Conservation (phyloP, 1,140 invertebrate species). For the Diorhabda carinulata region DNA sequence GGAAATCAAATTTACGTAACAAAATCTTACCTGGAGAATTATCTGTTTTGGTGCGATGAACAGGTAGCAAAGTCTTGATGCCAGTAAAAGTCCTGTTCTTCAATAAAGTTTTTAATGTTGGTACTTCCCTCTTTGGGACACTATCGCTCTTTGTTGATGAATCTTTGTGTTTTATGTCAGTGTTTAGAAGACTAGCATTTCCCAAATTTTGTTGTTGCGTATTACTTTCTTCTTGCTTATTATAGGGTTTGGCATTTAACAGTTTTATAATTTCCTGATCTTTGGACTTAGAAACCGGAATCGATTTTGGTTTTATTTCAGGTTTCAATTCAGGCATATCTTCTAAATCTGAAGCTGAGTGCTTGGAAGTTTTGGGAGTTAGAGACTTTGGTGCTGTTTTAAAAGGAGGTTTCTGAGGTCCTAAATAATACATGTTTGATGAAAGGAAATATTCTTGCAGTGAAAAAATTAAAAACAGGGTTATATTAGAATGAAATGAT, state of each 20-base stretch:
- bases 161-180: conserved; percentile 42
- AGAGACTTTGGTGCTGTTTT: conserved; percentile 1
- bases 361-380: conserved; percentile 22
- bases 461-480: too few species aligned
- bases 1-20: neutral
- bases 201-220: conserved; percentile 34
- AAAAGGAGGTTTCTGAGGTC: conserved; percentile 10
- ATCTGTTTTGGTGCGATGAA: conserved; percentile 26
- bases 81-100: conserved; percentile 34
- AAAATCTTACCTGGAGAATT: conserved; percentile 1
- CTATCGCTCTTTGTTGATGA: conserved; percentile 37
- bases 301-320: neutral
- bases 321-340: conserved; percentile 12
- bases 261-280: conserved; percentile 45
- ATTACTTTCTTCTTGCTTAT: conserved; percentile 24
- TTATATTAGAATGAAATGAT: too few species aligned
- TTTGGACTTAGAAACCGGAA: conserved; percentile 25
- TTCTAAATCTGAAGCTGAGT: neutral
- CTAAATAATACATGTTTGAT: neutral
- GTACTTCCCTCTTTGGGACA: conserved; percentile 36
- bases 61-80: conserved; percentile 55
- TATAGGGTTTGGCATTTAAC: conserved; percentile 36
- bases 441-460: too few species aligned
- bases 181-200: conserved; percentile 36
- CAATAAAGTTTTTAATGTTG: conserved; percentile 33